Conservation (phyloP, 2,113 vertebrate genomes). For the Lamprologus sp. region DNA sequence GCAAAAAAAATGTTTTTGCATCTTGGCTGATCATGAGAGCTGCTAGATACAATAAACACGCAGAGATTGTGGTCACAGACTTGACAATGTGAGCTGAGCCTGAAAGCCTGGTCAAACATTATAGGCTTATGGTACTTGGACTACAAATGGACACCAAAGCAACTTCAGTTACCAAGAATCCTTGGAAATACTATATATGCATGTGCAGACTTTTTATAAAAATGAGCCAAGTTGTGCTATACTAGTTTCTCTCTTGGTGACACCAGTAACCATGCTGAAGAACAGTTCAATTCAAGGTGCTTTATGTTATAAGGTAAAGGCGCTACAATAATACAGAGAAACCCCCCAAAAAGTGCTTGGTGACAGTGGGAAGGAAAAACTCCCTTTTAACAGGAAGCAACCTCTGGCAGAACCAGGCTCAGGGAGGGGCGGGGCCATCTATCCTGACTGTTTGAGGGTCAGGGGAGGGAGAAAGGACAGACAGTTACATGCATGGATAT, state of each 20-base stretch:
- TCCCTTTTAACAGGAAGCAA: not conserved
- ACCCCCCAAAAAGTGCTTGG: not conserved
- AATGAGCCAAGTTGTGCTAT: not conserved
- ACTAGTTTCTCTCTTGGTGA: not conserved
- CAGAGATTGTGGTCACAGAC: constrained; percentile 4
- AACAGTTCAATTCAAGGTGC: not conserved
- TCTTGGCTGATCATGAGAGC: not conserved
- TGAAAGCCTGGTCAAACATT: not conserved
- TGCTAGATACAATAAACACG: constrained; percentile 8
- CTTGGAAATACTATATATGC: not conserved
- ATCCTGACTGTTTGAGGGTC: not conserved
- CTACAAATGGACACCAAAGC: not conserved
- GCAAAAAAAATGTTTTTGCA: constrained; percentile 1
- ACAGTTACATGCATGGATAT: not conserved
- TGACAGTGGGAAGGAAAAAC: not conserved
- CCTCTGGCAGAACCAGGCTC: not conserved
- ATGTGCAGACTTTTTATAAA: not conserved
- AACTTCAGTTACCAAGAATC: not conserved
- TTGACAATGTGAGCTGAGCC: constrained; percentile 33
- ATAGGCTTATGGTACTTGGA: not conserved
- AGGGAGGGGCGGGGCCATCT: rapidly evolving
- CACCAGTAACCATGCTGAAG: not conserved
- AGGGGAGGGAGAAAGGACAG: not conserved
- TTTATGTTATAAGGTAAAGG: not conserved
- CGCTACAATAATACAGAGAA: not conserved